phyloP scores from a whole-genome alignment of 2,113 vertebrate species.

The Thoracochromis brauschi region DNA sequence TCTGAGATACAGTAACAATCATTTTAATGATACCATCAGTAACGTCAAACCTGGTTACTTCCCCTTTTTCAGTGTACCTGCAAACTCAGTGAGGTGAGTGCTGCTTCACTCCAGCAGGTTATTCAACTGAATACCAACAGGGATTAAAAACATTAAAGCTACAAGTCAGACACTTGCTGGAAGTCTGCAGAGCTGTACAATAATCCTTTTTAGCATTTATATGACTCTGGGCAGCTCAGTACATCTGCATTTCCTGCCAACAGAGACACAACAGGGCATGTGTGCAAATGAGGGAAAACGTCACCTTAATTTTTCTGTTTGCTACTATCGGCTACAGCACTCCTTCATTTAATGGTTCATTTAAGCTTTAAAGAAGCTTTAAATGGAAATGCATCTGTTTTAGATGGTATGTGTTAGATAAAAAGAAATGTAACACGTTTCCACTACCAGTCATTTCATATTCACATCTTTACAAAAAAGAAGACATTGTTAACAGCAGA shows the following conservation, averaged over 20 bases:
- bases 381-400: fast-evolving
- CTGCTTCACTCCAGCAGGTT: neutral
- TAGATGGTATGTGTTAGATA: neutral
- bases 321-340: neutral
- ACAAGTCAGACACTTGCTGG: neutral
- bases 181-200: neutral
- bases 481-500: neutral
- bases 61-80: neutral
- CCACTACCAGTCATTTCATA: neutral
- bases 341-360: neutral
- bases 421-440: neutral
- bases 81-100: neutral
- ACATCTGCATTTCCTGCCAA: neutral
- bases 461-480: neutral
- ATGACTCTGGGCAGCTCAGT: neutral
- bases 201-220: neutral
- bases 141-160: neutral
- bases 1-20: neutral
- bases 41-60: neutral
- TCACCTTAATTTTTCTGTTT: neutral
- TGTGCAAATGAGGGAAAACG: neutral
- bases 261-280: neutral
- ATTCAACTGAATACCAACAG: neutral
- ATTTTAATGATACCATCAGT: neutral
- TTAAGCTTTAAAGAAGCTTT: neutral